Evolutionary conservation across 2,888 invertebrate species (phyloP), one percentile per base, ranked within the genome.

Genomic region (Rhogogaster chlorosoma): DNA sequence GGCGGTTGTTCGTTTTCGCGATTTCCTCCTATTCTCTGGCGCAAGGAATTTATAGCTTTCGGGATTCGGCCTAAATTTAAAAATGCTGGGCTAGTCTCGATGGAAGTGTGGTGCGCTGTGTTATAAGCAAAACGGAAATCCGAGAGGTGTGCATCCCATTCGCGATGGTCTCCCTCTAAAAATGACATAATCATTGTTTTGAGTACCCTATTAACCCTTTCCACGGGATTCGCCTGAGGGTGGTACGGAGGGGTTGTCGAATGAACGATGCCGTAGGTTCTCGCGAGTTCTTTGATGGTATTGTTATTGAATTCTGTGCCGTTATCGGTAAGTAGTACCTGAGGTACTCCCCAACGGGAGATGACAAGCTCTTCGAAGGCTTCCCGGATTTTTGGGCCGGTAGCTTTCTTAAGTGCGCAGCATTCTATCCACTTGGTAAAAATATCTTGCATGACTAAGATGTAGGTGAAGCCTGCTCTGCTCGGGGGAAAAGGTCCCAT

Each of bases 241-340:
- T 73, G 15, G 73, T 73, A 6, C n/a, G n/a, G n/a, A n/a, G n/a
- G n/a, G n/a, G n/a, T n/a, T n/a, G n/a, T n/a, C n/a, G n/a, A n/a
- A n/a, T 70, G 36, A 10, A 29, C 29, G 0, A 86, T 26, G 2
- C 80, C 84, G 61, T 86, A 87, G 3, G 83, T 80, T 9, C 53
- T 38, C 10, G 86, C 80, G 0, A 87, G 78, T 12, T 78, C 18
- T 18, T 57, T 80, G 12, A 88, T 86, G 1, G 67, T 57, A 5
- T 42, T 71, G 64, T 87, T 87, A 0, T 85, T 86, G 64, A 88
- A 89, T 70, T 89, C 87, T 0, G 87, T 87, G 0, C 89, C 90
- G 82, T 90, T 89, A 64, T 90, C 90, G 0, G 85, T 86, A 0
- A 89, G 64, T 0, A 90, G 22, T 6, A 83, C 61, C 29, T 86